phyloP scores from a whole-genome alignment of 2,797 vertebrate genomes.

The Rhinella marina region DNA sequence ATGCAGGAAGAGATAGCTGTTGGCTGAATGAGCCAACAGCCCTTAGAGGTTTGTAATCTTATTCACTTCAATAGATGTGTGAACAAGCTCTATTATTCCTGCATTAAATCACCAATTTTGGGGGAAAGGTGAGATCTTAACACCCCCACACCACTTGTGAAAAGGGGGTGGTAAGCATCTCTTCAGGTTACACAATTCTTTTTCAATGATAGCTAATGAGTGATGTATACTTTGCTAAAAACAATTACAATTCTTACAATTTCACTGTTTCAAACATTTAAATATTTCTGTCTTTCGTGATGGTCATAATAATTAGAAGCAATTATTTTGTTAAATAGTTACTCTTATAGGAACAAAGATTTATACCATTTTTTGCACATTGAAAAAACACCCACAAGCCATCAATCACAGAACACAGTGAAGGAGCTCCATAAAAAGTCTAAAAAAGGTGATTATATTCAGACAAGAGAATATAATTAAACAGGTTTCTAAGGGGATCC shows the following conservation, averaged over 20 bases:
- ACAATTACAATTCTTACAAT: too few species aligned
- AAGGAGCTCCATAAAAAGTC: not conserved
- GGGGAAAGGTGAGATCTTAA: not conserved
- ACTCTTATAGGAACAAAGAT: conserved; percentile 66
- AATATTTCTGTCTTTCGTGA: conserved; percentile 42
- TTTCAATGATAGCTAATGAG: too few species aligned
- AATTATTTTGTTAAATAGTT: conserved; percentile 71
- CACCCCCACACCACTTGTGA: not conserved
- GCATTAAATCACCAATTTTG: not conserved
- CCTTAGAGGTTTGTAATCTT: too few species aligned
- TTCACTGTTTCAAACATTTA: not conserved
- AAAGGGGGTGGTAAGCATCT: not conserved
- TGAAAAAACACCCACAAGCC: conserved; percentile 70
- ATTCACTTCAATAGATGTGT: too few species aligned
- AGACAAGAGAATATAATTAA: not conserved
- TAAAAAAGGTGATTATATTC: not conserved
- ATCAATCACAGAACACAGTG: conserved; percentile 65
- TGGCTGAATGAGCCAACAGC: too few species aligned
- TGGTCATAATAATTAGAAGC: conserved; percentile 68
- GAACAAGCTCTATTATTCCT: not conserved
- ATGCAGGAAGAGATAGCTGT: too few species aligned
- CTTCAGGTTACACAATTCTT: not conserved
- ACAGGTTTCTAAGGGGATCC: not conserved
- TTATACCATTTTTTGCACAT: conserved; percentile 67
- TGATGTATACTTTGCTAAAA: not conserved